Percentiles rank a stretch among this genome's conserved stretches.
phyloP scores from a whole-genome alignment of 2,113 vertebrate species.

The Vanacampus margaritifer region DNA sequence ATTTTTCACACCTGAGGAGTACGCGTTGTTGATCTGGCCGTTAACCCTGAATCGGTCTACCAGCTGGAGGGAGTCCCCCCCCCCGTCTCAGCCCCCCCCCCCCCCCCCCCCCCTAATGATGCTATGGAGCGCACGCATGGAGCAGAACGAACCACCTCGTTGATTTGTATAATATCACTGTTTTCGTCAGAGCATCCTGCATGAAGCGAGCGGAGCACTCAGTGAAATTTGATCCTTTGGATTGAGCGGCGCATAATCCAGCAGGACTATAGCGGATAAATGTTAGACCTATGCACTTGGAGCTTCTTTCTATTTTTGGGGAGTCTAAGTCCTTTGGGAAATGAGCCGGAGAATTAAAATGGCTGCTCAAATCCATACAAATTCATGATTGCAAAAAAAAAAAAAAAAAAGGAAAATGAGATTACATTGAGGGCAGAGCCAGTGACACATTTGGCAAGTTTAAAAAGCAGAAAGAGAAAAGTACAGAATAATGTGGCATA shows the following conservation, averaged over 20 bases:
- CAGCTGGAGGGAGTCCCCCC: slow-evolving; percentile 37
- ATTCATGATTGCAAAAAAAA: slow-evolving; percentile 47
- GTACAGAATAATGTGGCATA: not conserved
- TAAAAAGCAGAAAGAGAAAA: not conserved
- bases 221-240: slow-evolving; percentile 69
- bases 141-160: slow-evolving; percentile 58
- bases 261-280: slow-evolving; percentile 66
- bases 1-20: slow-evolving; percentile 73
- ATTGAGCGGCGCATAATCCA: slow-evolving; percentile 67
- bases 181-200: slow-evolving; percentile 51
- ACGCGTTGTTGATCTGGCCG: slow-evolving; percentile 47
- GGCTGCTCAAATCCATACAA: slow-evolving; percentile 43
- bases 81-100: slow-evolving; percentile 16
- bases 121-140: slow-evolving; percentile 39
- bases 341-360: slow-evolving; percentile 64
- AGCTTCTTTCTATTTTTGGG: slow-evolving; percentile 62
- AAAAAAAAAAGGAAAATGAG: slow-evolving; percentile 30
- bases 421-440: slow-evolving; percentile 40
- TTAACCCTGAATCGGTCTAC: slow-evolving; percentile 60
- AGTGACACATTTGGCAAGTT: slow-evolving; percentile 35
- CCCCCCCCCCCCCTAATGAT: slow-evolving; percentile 37
- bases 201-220: slow-evolving; percentile 56
- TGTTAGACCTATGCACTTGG: slow-evolving; percentile 63
- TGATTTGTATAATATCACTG: slow-evolving; percentile 56
- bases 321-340: slow-evolving; percentile 64